phyloP scores from a whole-genome alignment of 2,888 invertebrate genomes.

The Lycocerus yunnanus region DNA sequence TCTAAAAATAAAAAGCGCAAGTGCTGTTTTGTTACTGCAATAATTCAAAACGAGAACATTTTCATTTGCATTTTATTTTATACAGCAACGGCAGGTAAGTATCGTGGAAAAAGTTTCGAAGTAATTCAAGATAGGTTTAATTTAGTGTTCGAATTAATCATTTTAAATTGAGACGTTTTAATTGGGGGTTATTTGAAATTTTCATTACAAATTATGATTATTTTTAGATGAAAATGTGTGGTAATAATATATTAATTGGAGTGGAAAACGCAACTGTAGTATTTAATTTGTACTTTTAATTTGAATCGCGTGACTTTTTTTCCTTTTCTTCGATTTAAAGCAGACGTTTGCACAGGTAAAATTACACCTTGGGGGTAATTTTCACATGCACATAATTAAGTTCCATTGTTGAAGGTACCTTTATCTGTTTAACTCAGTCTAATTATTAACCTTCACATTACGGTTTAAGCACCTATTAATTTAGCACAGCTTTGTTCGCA shows the following conservation, averaged over 20 bases:
- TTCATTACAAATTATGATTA: background rate
- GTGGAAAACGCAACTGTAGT: background rate
- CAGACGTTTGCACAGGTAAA: background rate
- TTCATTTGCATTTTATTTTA: background rate
- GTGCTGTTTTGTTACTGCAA: background rate
- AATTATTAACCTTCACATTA: constrained; percentile 12
- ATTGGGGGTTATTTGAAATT: background rate
- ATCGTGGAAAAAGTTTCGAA: background rate
- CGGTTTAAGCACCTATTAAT: constrained; percentile 1
- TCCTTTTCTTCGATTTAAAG: background rate
- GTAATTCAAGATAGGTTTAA: background rate
- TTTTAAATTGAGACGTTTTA: background rate
- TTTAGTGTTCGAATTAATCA: background rate
- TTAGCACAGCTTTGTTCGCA: constrained; percentile 2
- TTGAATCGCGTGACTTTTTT: background rate
- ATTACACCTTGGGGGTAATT: background rate
- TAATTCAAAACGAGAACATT: background rate
- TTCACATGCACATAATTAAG: constrained; percentile 6
- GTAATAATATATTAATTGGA: background rate
- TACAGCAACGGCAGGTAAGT: background rate
- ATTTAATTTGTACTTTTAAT: background rate
- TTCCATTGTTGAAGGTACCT: constrained; percentile 4
- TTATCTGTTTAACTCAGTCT: constrained; percentile 7
- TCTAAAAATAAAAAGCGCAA: background rate
- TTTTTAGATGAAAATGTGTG: background rate